Evolutionary conservation across 1,140 invertebrate species (phyloP), one percentile per base, ranked within the genome.

Genomic region (Tribolium castaneum): DNA sequence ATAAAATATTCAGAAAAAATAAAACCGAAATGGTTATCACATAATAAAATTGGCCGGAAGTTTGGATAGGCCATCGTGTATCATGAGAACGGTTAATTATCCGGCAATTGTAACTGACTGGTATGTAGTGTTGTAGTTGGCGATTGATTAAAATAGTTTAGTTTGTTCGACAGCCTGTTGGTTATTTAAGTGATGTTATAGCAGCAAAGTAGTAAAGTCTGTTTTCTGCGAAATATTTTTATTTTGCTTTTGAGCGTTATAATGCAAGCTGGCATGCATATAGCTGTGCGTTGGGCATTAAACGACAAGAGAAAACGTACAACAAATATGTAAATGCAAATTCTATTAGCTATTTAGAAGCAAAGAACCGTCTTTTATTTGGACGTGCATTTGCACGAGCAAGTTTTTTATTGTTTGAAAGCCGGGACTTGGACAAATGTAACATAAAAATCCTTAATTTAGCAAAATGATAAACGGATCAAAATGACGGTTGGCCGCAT

Each of bases 271-370:
- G 25, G 39, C 59, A 13, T 66, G 59, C 59, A 66, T 9, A 45
- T 59, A 66, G 59, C 34, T 35, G 59, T 66, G 59, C 59, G 59
- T 66, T 35, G 59, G 59, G 59, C 59, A 66, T 66, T 66, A 66
- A 66, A 14, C 30, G 59, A 66, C 59, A 35, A 66, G 59, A 66
- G 30, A 35, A 35, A 66, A 66, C 59, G 25, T 39, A 34, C 59
- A 66, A 66, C 59, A 66, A 14, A 59, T 66, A 66, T 66, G 59
- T 66, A 66, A 66, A 66, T 66, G 59, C 30, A 66, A 66, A 66
- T 66, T 66, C 59, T 66, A 66, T 66, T 66, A 66, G 22, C 59
- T 66, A 66, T 66, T 35, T 35, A 66, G 59, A 66, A 66, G 25
- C 59, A 66, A 66, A 22, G 30, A 66, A 66, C 25, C 12, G 59